Conservation (phyloP, 2,797 vertebrate species). For the Poecile montanus region DNA sequence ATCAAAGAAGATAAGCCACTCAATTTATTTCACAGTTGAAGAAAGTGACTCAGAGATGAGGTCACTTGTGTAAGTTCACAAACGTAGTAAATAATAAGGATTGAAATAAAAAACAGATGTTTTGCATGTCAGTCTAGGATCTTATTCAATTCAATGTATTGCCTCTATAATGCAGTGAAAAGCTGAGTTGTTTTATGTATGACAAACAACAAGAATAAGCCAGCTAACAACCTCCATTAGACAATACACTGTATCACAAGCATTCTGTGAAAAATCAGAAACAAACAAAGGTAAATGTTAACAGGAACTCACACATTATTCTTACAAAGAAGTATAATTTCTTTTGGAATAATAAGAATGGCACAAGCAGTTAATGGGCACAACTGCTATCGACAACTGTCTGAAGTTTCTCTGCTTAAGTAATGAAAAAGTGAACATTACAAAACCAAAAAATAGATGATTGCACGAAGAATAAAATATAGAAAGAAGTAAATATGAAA, state of each 20-base stretch:
- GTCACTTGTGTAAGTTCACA: constrained; percentile 25
- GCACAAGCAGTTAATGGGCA: background rate
- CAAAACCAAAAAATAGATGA: background rate
- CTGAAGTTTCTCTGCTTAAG: background rate
- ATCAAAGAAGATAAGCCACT: constrained; percentile 5
- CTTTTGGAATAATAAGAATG: background rate
- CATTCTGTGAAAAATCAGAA: background rate
- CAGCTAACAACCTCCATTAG: background rate
- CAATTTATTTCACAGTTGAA: constrained; percentile 32
- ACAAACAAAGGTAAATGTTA: background rate
- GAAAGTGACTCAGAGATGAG: constrained; percentile 35
- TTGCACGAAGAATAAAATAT: background rate
- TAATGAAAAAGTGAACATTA: background rate
- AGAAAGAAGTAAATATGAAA: background rate
- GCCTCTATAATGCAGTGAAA: background rate
- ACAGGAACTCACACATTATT: background rate
- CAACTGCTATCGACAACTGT: background rate
- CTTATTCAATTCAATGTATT: background rate
- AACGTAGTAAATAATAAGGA: constrained; percentile 24
- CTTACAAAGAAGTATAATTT: background rate
- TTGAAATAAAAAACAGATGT: constrained; percentile 23
- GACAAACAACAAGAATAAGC: background rate
- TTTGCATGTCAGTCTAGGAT: background rate
- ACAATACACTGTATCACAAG: background rate
- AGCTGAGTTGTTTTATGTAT: background rate